Evolutionary conservation across 2,888 invertebrate species (phyloP).

Genomic region (Argynnis bischoffii): DNA sequence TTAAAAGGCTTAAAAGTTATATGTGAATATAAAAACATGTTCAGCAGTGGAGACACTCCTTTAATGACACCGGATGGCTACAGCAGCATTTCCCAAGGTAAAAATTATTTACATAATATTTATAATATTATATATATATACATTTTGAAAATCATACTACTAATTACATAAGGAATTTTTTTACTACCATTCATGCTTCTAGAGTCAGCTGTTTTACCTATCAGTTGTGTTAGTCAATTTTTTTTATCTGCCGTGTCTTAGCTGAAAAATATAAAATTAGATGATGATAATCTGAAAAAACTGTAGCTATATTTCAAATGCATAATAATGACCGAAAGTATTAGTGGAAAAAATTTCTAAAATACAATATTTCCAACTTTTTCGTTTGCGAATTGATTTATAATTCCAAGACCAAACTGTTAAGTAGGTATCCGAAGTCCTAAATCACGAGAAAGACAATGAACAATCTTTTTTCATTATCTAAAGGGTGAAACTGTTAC

Average conservation of each 20-base stretch:
- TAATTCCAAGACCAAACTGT: not conserved
- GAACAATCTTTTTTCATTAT: slow-evolving; percentile 23
- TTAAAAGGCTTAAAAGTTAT: not conserved
- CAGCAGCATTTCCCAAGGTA: slow-evolving; percentile 74
- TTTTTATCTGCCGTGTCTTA: too few relatives aligned
- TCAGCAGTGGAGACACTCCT: slow-evolving; percentile 67
- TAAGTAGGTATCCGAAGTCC: not conserved
- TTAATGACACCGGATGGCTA: slow-evolving; percentile 77
- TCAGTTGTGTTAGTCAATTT: too few relatives aligned
- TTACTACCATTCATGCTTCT: too few relatives aligned
- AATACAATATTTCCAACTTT: not conserved
- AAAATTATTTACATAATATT: not conserved
- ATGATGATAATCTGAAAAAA: too few relatives aligned
- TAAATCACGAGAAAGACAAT: slow-evolving; percentile 23
- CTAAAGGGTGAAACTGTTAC: slow-evolving; percentile 20
- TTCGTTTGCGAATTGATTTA: not conserved
- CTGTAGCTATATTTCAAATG: too few relatives aligned
- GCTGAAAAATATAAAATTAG: too few relatives aligned
- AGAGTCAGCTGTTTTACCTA: too few relatives aligned
- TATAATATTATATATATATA: not conserved
- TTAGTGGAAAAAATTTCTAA: too few relatives aligned
- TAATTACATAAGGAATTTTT: too few relatives aligned
- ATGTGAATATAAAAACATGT: slow-evolving; percentile 50
- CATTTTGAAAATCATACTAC: too few relatives aligned
- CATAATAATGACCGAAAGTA: too few relatives aligned